A percentile compares a stretch with the other conserved stretches of the same genome.
Conservation (phyloP, 92 coral and sea anemone species). For the Porites rus region DNA sequence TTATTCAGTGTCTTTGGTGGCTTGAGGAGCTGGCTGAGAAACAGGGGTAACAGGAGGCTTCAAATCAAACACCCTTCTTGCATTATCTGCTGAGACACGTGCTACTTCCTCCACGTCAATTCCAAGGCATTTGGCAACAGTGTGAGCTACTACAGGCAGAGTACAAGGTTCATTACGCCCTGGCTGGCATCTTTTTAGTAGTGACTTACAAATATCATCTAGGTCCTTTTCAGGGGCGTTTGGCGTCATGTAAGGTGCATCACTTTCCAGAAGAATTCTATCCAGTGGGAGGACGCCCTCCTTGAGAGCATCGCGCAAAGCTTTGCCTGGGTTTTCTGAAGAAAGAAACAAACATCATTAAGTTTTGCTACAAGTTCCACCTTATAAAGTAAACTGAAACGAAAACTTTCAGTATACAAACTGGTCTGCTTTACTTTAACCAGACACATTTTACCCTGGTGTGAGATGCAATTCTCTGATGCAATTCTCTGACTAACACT, state of each 20-base stretch:
- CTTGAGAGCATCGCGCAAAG: slow-evolving; percentile 90
- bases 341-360: not conserved
- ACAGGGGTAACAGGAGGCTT: slow-evolving; percentile 18
- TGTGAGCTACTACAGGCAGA: slow-evolving; percentile 87
- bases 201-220: slow-evolving; percentile 83
- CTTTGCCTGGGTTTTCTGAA: slow-evolving; percentile 85
- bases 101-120: slow-evolving; percentile 94
- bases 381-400: no score
- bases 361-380: no score
- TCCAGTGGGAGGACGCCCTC: slow-evolving; percentile 94
- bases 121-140: slow-evolving; percentile 90
- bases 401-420: no score
- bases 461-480: no score
- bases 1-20: slow-evolving; percentile 22
- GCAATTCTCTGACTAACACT: no score
- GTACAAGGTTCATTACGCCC: slow-evolving; percentile 99
- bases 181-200: slow-evolving; percentile 86
- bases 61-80: slow-evolving; percentile 87
- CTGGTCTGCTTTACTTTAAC: no score
- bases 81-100: slow-evolving; percentile 85
- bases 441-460: no score
- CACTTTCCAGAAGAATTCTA: slow-evolving; percentile 90
- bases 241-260: slow-evolving; percentile 99
- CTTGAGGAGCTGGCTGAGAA: not conserved
- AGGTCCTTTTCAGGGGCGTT: slow-evolving; percentile 89